A percentile compares a stretch with the other conserved stretches of the same genome.
Evolutionary conservation across 37 sponge, comb jelly and placozoan species (phyloP).

Genomic region (Chondrosia reniformis): DNA sequence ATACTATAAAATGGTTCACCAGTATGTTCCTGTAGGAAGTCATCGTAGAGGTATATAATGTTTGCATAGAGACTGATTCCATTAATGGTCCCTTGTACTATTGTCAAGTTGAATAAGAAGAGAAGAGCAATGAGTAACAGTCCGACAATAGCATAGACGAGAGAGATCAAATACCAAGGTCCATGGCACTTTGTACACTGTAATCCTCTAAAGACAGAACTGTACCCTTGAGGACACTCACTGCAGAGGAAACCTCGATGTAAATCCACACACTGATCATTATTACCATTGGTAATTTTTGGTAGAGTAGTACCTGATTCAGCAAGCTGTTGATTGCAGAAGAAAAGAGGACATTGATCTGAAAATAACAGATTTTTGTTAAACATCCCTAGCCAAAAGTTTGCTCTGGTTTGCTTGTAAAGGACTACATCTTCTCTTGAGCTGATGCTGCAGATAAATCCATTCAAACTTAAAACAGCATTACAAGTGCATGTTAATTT

Average conservation of each 20-base stretch:
- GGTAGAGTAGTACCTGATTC: not conserved
- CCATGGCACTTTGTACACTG: slow-evolving; percentile 24
- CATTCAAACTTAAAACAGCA: not conserved
- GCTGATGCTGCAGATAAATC: not conserved
- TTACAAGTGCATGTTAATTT: not conserved
- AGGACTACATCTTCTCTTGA: not conserved
- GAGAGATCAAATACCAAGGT: slow-evolving; percentile 1
- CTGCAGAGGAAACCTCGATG: slow-evolving; percentile 57
- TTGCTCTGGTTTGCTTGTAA: not conserved
- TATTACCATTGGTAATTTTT: not conserved
- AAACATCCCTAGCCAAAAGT: not conserved
- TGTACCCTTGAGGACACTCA: slow-evolving; percentile 18
- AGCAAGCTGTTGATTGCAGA: not conserved
- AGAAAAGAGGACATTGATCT: not conserved
- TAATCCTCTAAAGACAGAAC: slow-evolving; percentile 23
- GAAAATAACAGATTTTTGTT: not conserved
- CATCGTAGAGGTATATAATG: not conserved
- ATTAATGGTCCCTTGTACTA: slow-evolving; percentile 32
- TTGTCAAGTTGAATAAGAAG: slow-evolving; percentile 27
- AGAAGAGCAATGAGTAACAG: slow-evolving; percentile 32
- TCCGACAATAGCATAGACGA: slow-evolving; percentile 21
- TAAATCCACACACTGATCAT: no score
- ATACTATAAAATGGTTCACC: slow-evolving; percentile 28
- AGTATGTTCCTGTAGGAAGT: not conserved
- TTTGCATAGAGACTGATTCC: slow-evolving; percentile 50